Evolutionary conservation across 2,888 invertebrate species (phyloP), one percentile per base, ranked within the genome.

Genomic region (Aleiodes alternator): DNA sequence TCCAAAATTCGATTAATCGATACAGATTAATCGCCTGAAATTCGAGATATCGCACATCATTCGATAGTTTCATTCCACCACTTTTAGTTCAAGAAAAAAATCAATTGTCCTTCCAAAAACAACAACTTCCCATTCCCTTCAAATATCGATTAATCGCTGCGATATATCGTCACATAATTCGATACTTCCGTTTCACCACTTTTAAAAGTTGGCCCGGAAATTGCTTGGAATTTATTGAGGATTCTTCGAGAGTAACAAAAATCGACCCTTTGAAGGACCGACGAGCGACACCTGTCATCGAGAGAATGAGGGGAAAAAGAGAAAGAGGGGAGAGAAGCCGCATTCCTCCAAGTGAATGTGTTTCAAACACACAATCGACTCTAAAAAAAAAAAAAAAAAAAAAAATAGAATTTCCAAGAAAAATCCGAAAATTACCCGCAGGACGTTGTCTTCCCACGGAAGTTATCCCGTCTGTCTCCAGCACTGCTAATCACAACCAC

Each of bases 401-500:
- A 73, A 61, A 43, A 38, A 64, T 23, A 73, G 23, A 23, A 23
- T 23, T 43, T 56, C 43, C 11, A 29, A 29, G 51, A 74, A 31
- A 16, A 72, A 66, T 68, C 38, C 76, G n/a, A 51, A 51, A 68
- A 68, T 68, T 79, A 80, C 80, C 80, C 79, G 78, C 76, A 80
- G 79, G 79, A 80, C 76, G 78, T 75, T 78, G 78, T 78, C 79
- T 78, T 80, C 78, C 78, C 79, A 79, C 79, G 76, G 79, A 79
- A 80, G 75, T 79, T 75, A 73, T 79, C 77, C 70, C 79, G 78
- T 80, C 78, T 77, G 80, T 80, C 77, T 80, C 80, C 80, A 80
- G 80, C 76, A 79, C 80, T 80, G 80, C 79, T 73, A 72, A 56
- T 69, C 72, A 61, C 72, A 34, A 16, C 53, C 31, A 61, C 76